Conservation (phyloP, 1,140 invertebrate species). For the Monochamus saltuarius region DNA sequence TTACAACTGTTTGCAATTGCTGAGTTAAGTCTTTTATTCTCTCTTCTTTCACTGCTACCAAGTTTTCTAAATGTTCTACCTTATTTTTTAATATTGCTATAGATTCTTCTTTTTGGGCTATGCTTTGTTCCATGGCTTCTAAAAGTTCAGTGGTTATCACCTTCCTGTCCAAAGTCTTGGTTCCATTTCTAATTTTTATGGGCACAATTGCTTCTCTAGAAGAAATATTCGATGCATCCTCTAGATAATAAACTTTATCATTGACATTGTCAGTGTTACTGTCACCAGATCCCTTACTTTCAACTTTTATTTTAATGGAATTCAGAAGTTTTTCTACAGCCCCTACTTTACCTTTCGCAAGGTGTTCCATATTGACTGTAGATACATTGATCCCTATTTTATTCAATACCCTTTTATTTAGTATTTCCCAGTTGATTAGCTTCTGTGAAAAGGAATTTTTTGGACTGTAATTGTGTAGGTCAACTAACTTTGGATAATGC, state of each 20-base stretch:
- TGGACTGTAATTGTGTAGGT: constrained; percentile 73
- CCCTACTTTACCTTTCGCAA: constrained; percentile 62
- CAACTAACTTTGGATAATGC: constrained; percentile 69
- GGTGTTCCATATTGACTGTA: constrained; percentile 59
- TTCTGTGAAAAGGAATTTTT: constrained; percentile 67
- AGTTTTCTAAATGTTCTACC: constrained; percentile 57
- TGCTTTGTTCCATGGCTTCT: constrained; percentile 53
- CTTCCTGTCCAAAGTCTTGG: constrained; percentile 27
- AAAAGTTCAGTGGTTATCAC: constrained; percentile 48
- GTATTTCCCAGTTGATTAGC: constrained; percentile 71
- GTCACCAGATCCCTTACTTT: constrained; percentile 49
- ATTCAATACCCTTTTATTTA: constrained; percentile 70
- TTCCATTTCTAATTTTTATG: constrained; percentile 38
- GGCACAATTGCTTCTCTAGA: constrained; percentile 29
- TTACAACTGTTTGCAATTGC: constrained; percentile 37
- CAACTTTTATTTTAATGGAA: constrained; percentile 55
- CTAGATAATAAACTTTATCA: constrained; percentile 38
- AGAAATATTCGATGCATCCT: constrained; percentile 25
- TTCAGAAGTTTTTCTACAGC: constrained; percentile 65
- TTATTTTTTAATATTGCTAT: constrained; percentile 53
- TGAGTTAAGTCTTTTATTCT: constrained; percentile 58
- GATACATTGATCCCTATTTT: constrained; percentile 64
- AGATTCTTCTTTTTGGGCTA: constrained; percentile 54
- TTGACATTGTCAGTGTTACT: constrained; percentile 39
- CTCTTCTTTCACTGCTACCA: constrained; percentile 59